Percentiles rank a stretch among this genome's conserved stretches.
Evolutionary conservation across 2,113 vertebrate genomes (phyloP).

Genomic region (Gorsachius goisagi): DNA sequence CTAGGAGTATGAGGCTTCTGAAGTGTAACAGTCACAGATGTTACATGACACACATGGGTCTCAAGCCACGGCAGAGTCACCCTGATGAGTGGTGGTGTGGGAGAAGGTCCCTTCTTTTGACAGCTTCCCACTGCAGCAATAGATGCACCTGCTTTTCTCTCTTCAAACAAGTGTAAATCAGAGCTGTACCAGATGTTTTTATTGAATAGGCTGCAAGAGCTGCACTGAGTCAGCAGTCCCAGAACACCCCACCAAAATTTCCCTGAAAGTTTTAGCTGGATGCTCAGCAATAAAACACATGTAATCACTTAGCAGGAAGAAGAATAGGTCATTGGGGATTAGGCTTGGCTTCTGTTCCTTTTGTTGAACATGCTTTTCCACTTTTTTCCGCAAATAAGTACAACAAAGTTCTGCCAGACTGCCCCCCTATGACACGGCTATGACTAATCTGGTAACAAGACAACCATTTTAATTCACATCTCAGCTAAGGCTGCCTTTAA

Average conservation of each 20-base stretch:
- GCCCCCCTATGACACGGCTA: neutral
- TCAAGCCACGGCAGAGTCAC: neutral
- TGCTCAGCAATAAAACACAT: conserved; percentile 34
- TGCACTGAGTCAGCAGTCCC: conserved; percentile 30
- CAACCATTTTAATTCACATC: neutral
- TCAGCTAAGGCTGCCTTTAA: neutral
- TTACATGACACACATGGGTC: neutral
- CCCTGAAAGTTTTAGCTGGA: conserved; percentile 29
- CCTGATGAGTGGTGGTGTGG: neutral
- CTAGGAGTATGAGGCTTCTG: neutral
- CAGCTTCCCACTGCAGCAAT: neutral
- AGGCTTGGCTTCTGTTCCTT: conserved; percentile 11
- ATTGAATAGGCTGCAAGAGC: conserved; percentile 16
- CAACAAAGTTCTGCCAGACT: neutral
- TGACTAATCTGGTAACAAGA: neutral
- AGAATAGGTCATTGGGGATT: conserved; percentile 4
- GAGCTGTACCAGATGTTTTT: conserved; percentile 33
- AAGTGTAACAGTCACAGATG: neutral
- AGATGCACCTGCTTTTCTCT: conserved; percentile 22
- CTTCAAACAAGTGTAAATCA: conserved; percentile 45
- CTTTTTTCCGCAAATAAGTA: neutral
- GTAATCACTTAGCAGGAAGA: conserved; percentile 29
- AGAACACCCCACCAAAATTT: neutral
- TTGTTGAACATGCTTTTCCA: conserved; percentile 31
- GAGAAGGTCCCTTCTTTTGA: neutral